Evolutionary conservation across 1,140 invertebrate genomes (phyloP).

Genomic region (Cyrtorhinus lividipennis): DNA sequence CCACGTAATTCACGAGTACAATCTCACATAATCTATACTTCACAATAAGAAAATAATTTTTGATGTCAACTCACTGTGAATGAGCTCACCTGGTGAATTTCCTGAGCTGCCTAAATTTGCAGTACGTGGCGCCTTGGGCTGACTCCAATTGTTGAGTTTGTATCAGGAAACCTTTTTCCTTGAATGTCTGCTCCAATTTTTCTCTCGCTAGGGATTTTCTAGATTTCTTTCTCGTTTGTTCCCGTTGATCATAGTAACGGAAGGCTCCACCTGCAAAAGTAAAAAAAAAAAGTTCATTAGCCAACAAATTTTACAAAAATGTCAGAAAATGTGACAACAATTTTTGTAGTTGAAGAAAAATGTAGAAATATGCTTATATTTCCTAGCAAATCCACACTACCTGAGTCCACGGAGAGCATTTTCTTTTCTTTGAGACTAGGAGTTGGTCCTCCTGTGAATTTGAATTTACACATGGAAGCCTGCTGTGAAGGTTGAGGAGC

Average conservation of each 20-base stretch:
- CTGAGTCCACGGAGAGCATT: conserved; percentile 46
- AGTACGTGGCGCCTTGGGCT: conserved; percentile 81
- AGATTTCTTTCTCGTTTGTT: conserved; percentile 40
- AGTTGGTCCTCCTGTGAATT: conserved; percentile 76
- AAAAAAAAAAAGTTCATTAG: not conserved
- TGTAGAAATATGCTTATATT: too few relatives aligned
- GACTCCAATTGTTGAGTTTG: conserved; percentile 84
- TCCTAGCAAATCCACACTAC: not conserved
- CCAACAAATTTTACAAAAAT: not conserved
- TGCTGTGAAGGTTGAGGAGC: conserved; percentile 19
- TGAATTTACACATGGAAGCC: conserved; percentile 81
- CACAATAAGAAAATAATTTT: too few relatives aligned
- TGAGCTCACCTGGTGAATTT: conserved; percentile 60
- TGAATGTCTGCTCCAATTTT: conserved; percentile 79
- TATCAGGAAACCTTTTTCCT: conserved; percentile 81
- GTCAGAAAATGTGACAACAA: too few relatives aligned
- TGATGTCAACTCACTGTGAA: too few relatives aligned
- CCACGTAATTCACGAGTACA: too few relatives aligned
- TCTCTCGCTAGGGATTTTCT: conserved; percentile 68
- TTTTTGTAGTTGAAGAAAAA: too few relatives aligned
- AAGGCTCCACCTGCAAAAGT: conserved; percentile 13
- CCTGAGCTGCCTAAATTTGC: conserved; percentile 77
- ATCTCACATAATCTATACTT: too few relatives aligned
- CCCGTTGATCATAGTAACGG: conserved; percentile 18
- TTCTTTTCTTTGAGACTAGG: conserved; percentile 79